Percentiles rank a stretch among this genome's conserved stretches.
phyloP scores from a whole-genome alignment of 2,113 vertebrate species.

The Camelus dromedarius region DNA sequence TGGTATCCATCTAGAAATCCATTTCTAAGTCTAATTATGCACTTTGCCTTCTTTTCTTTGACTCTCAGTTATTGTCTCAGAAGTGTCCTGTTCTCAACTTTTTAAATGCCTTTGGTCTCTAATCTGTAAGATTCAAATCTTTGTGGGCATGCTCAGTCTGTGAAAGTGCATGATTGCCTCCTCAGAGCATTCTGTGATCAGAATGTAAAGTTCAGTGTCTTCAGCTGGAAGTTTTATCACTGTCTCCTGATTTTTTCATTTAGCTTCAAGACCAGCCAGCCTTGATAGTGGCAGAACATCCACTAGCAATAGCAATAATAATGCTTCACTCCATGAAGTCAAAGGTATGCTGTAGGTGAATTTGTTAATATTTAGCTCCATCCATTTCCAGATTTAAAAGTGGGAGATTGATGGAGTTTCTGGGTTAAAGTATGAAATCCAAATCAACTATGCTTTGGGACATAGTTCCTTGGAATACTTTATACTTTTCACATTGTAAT shows the following conservation, averaged over 20 bases:
- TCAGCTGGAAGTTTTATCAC: slow-evolving; percentile 81
- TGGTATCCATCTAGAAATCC: slow-evolving; percentile 76
- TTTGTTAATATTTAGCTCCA: slow-evolving; percentile 65
- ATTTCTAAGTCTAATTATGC: slow-evolving; percentile 78
- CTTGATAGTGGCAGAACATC: slow-evolving; percentile 98
- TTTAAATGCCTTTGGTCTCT: slow-evolving; percentile 84
- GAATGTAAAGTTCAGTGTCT: slow-evolving; percentile 83
- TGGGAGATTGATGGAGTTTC: slow-evolving; percentile 21
- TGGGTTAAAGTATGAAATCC: slow-evolving; percentile 57
- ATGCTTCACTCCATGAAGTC: slow-evolving; percentile 94
- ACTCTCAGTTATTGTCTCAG: slow-evolving; percentile 74
- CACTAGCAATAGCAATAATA: slow-evolving; percentile 99
- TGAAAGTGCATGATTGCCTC: slow-evolving; percentile 85
- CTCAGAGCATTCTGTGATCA: slow-evolving; percentile 85
- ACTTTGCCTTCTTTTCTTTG: slow-evolving; percentile 76
- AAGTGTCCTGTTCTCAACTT: slow-evolving; percentile 79
- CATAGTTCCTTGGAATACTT: slow-evolving; percentile 58
- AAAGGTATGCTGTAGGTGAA: slow-evolving; percentile 93
- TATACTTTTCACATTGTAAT: slow-evolving; percentile 62
- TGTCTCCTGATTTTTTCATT: slow-evolving; percentile 89
- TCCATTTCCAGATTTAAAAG: slow-evolving; percentile 63
- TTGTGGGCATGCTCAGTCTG: slow-evolving; percentile 84
- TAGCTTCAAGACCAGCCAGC: slow-evolving; percentile 96
- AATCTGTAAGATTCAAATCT: slow-evolving; percentile 79
- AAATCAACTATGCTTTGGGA: slow-evolving; percentile 48